These are phyloP conservation scores for Argyresthia goedartella DNA, from an alignment of 2,888 invertebrate species.

Conservation along the genomic window DNA sequence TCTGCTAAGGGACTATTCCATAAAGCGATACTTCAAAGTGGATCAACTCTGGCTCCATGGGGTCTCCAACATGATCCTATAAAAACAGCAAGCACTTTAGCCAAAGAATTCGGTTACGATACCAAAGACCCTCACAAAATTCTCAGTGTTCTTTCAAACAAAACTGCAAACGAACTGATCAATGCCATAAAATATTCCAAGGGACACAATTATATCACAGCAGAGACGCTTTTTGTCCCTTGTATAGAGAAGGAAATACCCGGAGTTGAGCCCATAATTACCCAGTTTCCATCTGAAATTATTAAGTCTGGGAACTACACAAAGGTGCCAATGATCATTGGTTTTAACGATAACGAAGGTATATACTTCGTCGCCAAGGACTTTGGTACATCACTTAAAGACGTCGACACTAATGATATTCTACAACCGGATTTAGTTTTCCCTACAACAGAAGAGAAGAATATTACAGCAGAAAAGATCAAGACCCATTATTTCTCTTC, in stretches of 20 bases:
- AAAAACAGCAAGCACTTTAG: constrained; percentile 36
- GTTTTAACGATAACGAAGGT: constrained; percentile 53
- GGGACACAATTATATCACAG: constrained; percentile 41
- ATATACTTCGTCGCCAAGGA: constrained; percentile 48
- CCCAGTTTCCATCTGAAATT: constrained; percentile 38
- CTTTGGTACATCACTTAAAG: constrained; percentile 37
- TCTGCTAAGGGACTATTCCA: constrained; percentile 50
- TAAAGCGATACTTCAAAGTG: constrained; percentile 52
- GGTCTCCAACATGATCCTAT: constrained; percentile 48
- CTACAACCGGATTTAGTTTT: constrained; percentile 44
- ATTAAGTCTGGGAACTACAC: constrained; percentile 47
- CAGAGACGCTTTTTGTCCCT: constrained; percentile 45
- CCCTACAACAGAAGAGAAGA: constrained; percentile 34
- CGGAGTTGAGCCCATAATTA: constrained; percentile 43
- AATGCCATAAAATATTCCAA: constrained; percentile 35
- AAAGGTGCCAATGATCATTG: constrained; percentile 57
- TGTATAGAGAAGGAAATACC: constrained; percentile 47
- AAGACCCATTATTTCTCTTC: constrained; percentile 39
- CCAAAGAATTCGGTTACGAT: constrained; percentile 43
- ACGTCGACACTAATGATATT: constrained; percentile 27
- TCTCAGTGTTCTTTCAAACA: constrained; percentile 38
- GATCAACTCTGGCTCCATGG: constrained; percentile 51
- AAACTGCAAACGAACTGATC: constrained; percentile 36
- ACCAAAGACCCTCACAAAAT: constrained; percentile 46
- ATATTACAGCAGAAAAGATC: constrained; percentile 33